These are phyloP conservation scores for Rissa tridactyla DNA, from an alignment of 2,113 vertebrate genomes.

Conservation along the genomic window DNA sequence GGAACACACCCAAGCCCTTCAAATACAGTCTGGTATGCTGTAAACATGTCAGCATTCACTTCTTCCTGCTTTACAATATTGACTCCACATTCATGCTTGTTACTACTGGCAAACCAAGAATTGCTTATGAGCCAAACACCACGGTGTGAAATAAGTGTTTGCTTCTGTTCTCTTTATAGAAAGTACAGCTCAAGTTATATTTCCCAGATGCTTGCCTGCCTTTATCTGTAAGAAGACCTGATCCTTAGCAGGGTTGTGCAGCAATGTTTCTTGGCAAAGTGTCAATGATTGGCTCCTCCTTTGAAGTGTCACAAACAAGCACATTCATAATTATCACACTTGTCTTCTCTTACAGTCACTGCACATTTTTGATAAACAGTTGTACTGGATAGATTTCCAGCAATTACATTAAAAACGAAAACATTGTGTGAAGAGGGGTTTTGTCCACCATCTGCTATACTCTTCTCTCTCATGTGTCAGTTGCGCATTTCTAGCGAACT, in stretches of 20 bases:
- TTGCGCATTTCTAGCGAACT: not conserved
- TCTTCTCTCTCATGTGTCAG: not conserved
- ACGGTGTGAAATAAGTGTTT: constrained; percentile 8
- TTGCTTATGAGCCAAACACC: not conserved
- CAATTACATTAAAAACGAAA: not conserved
- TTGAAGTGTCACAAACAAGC: not conserved
- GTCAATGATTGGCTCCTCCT: not conserved
- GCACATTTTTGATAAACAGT: constrained; percentile 35
- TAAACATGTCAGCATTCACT: constrained; percentile 61
- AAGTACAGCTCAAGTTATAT: not conserved
- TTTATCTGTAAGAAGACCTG: not conserved
- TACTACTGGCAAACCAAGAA: constrained; percentile 47
- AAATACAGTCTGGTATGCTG: constrained; percentile 54
- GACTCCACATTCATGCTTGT: constrained; percentile 55
- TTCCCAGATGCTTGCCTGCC: not conserved
- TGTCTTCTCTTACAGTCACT: constrained; percentile 8
- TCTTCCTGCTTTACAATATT: constrained; percentile 58
- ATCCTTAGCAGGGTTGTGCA: not conserved
- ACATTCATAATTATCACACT: not conserved
- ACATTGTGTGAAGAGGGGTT: not conserved
- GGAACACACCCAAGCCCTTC: constrained; percentile 38
- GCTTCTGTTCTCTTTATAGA: constrained; percentile 5
- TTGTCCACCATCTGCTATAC: not conserved
- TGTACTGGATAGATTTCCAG: constrained; percentile 15
- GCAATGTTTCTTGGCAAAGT: not conserved